These are phyloP conservation scores for Hypocryptadius cinnamomeus DNA, from an alignment of 2,113 vertebrate genomes.

Conservation along the genomic window DNA sequence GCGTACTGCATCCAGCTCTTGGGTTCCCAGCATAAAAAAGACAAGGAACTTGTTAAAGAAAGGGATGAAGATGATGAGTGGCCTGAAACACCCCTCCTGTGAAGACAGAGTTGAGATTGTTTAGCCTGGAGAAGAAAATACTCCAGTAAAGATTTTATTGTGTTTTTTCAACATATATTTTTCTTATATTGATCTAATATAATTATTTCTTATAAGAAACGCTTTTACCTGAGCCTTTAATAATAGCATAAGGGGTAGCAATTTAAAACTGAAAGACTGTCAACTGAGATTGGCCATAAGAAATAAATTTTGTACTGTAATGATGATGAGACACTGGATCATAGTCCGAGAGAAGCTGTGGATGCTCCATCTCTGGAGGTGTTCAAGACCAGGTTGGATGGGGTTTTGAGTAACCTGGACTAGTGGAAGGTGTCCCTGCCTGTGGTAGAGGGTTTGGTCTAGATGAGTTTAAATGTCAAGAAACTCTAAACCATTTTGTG, in stretches of 20 bases:
- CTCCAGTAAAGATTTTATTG: background rate
- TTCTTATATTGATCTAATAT: background rate
- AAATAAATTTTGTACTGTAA: background rate
- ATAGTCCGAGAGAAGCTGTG: background rate
- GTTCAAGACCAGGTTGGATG: background rate
- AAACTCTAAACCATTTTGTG: background rate
- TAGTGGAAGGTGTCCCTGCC: background rate
- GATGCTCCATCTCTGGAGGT: background rate
- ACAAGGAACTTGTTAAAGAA: background rate
- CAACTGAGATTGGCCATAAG: background rate
- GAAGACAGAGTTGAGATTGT: background rate
- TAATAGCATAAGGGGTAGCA: background rate
- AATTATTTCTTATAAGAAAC: background rate
- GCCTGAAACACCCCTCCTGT: background rate
- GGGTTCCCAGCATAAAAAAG: background rate
- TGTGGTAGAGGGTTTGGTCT: rapidly evolving
- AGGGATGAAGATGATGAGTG: background rate
- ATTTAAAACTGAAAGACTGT: background rate
- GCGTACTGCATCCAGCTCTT: background rate
- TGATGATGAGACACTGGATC: background rate
- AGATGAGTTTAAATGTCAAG: background rate
- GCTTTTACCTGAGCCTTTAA: background rate
- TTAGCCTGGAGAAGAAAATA: background rate
- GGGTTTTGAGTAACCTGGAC: background rate
- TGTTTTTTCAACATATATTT: background rate